These are phyloP conservation scores for Argynnis bischoffii DNA, from an alignment of 2,888 invertebrate species.

Conservation along the genomic window DNA sequence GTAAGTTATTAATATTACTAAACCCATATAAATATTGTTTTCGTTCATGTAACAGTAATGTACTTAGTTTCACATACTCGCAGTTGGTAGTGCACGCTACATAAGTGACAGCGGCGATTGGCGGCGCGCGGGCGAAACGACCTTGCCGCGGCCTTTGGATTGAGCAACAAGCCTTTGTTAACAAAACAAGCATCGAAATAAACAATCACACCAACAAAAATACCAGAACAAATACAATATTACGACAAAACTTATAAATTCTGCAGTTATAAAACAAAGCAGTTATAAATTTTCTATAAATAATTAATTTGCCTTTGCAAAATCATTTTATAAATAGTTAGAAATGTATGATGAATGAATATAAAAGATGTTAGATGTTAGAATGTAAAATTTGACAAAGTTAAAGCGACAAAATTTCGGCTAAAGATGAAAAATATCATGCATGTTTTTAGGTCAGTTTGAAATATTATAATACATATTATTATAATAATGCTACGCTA, in stretches of 20 bases:
- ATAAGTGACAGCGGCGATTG: constrained; percentile 51
- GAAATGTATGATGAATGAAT: no score
- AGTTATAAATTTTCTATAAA: not conserved
- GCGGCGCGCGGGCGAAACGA: constrained; percentile 41
- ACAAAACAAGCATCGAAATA: constrained; percentile 45
- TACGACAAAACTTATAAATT: constrained; percentile 14
- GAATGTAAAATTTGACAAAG: no score
- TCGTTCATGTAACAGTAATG: not conserved
- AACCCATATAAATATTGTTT: not conserved
- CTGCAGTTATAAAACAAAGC: not conserved
- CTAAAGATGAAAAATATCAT: no score
- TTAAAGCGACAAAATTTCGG: no score
- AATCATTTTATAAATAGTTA: not conserved
- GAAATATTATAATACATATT: no score
- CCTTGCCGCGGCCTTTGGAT: constrained; percentile 56
- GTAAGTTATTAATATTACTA: not conserved
- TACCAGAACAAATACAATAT: constrained; percentile 48
- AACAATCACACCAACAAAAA: constrained; percentile 32
- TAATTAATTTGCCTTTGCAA: not conserved
- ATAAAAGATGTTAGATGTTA: no score
- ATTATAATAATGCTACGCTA: no score
- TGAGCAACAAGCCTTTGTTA: constrained; percentile 41
- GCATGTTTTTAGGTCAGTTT: no score
- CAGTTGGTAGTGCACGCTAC: constrained; percentile 34
- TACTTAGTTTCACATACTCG: constrained; percentile 15